A percentile compares a stretch with the other conserved stretches of the same genome.
These are phyloP conservation scores for Sycophaga agraensis DNA, from an alignment of 1,140 invertebrate species.

Conservation along the genomic window DNA sequence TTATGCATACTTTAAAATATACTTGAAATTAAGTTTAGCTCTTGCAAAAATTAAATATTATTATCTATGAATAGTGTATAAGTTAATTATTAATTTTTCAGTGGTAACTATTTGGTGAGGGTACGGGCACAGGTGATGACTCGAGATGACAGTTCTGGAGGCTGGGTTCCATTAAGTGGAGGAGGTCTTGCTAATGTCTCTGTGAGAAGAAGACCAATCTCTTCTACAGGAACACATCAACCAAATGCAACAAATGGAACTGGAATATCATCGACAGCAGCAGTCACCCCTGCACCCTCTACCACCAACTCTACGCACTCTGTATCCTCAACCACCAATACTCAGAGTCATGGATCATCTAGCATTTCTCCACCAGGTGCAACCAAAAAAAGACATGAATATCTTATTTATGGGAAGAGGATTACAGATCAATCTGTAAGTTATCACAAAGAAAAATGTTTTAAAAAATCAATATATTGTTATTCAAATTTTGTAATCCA, in stretches of 20 bases:
- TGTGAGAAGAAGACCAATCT: slow-evolving; percentile 70
- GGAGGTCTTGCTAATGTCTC: slow-evolving; percentile 91
- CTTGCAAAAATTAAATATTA: neutral
- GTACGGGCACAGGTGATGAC: slow-evolving; percentile 98
- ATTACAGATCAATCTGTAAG: slow-evolving; percentile 89
- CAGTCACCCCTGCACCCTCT: slow-evolving; percentile 25
- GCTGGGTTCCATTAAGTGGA: slow-evolving; percentile 91
- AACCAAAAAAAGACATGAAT: slow-evolving; percentile 70
- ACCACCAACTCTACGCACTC: slow-evolving; percentile 39
- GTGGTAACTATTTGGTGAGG: slow-evolving; percentile 89
- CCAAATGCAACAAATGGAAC: slow-evolving; percentile 39
- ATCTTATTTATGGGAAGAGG: slow-evolving; percentile 87
- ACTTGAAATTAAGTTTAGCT: neutral
- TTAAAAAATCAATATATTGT: no score
- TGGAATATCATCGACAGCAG: slow-evolving; percentile 36
- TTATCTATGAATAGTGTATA: neutral
- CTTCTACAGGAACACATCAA: slow-evolving; percentile 38
- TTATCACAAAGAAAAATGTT: neutral
- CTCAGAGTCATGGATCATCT: slow-evolving; percentile 44
- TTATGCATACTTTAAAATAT: no score
- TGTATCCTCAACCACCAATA: slow-evolving; percentile 31
- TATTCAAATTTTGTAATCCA: no score
- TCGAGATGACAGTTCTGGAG: slow-evolving; percentile 92
- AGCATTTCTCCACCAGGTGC: slow-evolving; percentile 47
- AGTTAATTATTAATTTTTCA: slow-evolving; percentile 46